Percentiles rank a stretch among this genome's conserved stretches.
Evolutionary conservation across 2,113 vertebrate species (phyloP).

Genomic region (Solea senegalensis): DNA sequence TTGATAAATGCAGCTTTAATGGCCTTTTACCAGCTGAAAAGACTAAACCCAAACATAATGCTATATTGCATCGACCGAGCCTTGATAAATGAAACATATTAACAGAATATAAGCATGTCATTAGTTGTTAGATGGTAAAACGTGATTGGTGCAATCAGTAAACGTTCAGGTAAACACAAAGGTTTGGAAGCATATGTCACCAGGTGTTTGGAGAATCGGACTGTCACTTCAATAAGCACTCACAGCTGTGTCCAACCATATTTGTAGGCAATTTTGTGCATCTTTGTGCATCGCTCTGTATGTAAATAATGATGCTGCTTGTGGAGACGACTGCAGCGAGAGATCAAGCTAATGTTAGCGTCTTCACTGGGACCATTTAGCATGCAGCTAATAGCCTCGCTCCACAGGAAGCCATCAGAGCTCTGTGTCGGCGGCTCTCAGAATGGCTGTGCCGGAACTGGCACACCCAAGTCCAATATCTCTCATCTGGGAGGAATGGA

Average conservation of each 20-base stretch:
- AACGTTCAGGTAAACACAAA: conserved; percentile 3
- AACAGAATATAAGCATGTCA: neutral
- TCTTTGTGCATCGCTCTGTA: conserved; percentile 24
- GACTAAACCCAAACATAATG: neutral
- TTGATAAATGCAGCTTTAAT: neutral
- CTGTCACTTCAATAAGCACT: neutral
- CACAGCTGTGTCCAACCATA: conserved; percentile 10
- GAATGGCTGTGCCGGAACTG: conserved; percentile 50
- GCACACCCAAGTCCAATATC: conserved; percentile 25
- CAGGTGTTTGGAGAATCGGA: neutral
- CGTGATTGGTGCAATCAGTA: neutral
- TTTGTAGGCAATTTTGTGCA: conserved; percentile 23
- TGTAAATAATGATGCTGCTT: conserved; percentile 63
- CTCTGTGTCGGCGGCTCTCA: conserved; percentile 36
- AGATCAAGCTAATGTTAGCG: conserved; percentile 68
- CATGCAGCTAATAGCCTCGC: conserved; percentile 63
- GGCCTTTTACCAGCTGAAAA: neutral
- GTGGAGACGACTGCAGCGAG: conserved; percentile 57
- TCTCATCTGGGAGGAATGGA: conserved; percentile 58
- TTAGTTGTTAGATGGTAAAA: too few species aligned
- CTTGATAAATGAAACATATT: neutral
- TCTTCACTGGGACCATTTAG: conserved; percentile 70
- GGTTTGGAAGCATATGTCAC: neutral
- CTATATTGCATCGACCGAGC: neutral
- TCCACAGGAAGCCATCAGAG: conserved; percentile 57